Base-by-base conservation (phyloP, 1,140 invertebrate genomes). In the Cyphomyrmex costatus region DNA sequence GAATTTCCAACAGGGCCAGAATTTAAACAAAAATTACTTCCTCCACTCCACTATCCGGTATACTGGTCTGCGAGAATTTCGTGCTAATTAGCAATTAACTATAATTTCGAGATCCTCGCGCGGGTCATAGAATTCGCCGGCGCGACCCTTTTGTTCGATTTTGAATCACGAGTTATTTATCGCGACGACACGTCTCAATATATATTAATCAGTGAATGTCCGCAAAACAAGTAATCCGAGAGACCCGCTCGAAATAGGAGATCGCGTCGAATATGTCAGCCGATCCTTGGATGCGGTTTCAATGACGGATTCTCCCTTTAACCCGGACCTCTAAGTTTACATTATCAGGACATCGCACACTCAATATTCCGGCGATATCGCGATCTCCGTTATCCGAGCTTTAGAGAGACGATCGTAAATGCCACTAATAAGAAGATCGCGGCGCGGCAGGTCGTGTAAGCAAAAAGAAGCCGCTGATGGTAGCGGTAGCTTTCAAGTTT, bases 401-500 rank as follows among this genome's bases (percentile, higher is more conserved):
- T 24, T 2, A 19, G 51, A 49, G 36, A 30, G 16, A 56, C 14
- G 42, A 36, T 27, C 53, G 79, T 82, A 82, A 90, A 85, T 87
- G 79, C 74, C 85, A 53, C 53, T 86, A 77, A 86, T 88, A 88
- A 74, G 63, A 76, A 60, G 65, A 84, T 51, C 58, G 65, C 21
- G 79, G 16, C 24, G 36, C 33, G 77, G 73, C 87, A 80, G 83
- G 56, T 65, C 61, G 56, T 51, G 77, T 63, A 46, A 42, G 49
- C 61, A 86, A 79, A 90, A 90, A 89, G 79, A 70, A 8, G 12
- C 14, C 21, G 42, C 10, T 8, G 58, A 16, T 8, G 65, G 12
- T 68, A n/a, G 30, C 1, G 33, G 33, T 60, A 73, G 79, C 80
- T 89, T 89, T 90, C 79, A 87, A 87, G 76, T 89, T 89, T 90